Evolutionary conservation across 2,888 invertebrate species (phyloP).

Genomic region (Oxystoma pomonae): DNA sequence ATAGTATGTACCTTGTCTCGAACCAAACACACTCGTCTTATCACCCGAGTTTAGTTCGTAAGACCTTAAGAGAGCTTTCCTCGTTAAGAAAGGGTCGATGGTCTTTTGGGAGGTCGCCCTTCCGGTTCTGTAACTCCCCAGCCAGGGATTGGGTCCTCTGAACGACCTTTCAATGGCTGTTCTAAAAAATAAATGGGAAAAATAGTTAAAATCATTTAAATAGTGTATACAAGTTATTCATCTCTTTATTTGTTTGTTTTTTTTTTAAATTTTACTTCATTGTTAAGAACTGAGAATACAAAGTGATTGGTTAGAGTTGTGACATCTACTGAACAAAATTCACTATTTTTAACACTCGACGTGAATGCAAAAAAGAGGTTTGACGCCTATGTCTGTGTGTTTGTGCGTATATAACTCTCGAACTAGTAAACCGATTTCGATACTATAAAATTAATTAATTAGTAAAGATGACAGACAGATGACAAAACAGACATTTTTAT

Average conservation of each 20-base stretch:
- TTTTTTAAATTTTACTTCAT: too few species aligned
- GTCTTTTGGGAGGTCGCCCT: constrained; percentile 52
- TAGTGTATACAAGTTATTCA: neutral
- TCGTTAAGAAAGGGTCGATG: constrained; percentile 71
- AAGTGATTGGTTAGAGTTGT: too few species aligned
- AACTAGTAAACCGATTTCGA: too few species aligned
- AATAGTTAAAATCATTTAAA: neutral
- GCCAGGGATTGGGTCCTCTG: constrained; percentile 60
- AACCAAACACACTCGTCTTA: constrained; percentile 34
- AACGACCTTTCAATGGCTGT: constrained; percentile 72
- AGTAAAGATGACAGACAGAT: too few species aligned
- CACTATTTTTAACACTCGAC: too few species aligned
- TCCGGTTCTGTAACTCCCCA: constrained; percentile 64
- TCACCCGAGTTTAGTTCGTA: constrained; percentile 52
- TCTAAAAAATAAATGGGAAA: constrained; percentile 50
- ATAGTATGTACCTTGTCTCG: constrained; percentile 49
- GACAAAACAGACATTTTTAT: too few species aligned
- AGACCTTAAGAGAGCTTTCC: constrained; percentile 63
- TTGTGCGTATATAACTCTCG: too few species aligned
- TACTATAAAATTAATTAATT: too few species aligned
- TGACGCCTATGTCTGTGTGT: too few species aligned
- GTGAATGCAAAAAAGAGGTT: too few species aligned
- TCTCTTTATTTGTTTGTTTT: neutral
- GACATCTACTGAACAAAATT: too few species aligned
- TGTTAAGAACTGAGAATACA: too few species aligned